Conservation (phyloP, 2,888 invertebrate genomes). For the Aspidapion aeneum region DNA sequence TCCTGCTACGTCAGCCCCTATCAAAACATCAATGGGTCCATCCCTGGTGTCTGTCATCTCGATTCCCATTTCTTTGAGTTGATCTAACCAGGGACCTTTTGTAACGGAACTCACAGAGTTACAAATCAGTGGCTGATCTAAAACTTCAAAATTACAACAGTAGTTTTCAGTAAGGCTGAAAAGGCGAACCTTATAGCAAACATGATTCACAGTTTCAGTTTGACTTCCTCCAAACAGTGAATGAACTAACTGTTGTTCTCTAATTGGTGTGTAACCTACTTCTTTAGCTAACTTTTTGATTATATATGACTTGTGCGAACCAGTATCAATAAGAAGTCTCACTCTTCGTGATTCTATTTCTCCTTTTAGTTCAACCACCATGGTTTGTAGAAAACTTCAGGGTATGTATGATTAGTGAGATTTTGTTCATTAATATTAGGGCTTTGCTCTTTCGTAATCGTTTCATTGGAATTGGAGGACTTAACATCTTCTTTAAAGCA, state of each 20-base stretch:
- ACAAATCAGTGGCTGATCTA: neutral
- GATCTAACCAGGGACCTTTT: neutral
- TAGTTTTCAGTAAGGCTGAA: neutral
- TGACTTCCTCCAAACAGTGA: neutral
- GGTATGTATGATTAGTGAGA: neutral
- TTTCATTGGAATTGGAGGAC: neutral
- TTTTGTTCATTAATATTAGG: neutral
- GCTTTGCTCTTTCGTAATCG: neutral
- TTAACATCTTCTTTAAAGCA: neutral
- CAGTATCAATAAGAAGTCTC: neutral
- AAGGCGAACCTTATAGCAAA: neutral
- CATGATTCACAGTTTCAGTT: neutral
- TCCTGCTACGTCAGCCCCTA: too few species aligned
- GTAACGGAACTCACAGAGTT: neutral
- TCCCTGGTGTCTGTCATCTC: neutral
- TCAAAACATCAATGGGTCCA: neutral
- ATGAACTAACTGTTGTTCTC: neutral
- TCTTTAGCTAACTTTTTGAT: neutral
- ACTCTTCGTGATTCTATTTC: neutral
- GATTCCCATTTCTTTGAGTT: neutral
- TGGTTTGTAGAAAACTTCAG: neutral
- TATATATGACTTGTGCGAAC: too few species aligned
- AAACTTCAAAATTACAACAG: neutral
- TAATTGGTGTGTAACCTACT: neutral
- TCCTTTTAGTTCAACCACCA: neutral